Evolutionary conservation across 2,888 invertebrate genomes (phyloP), one percentile per base, ranked within the genome.

Genomic region (Ectemnius cavifrons): DNA sequence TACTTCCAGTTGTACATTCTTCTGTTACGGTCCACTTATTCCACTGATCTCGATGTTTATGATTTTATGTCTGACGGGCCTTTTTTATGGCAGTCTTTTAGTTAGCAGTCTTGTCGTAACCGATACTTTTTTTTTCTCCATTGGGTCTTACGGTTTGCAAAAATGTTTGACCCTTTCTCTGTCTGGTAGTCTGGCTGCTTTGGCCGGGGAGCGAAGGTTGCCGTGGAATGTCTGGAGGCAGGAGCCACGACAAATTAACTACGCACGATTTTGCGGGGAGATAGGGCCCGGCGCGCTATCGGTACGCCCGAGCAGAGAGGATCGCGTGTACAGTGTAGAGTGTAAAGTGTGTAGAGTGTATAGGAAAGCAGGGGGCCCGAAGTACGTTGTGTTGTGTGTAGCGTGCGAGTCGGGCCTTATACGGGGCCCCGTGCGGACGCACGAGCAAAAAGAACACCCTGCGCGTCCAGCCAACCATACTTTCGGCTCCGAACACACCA

Each of bases 391-490:
- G 67, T 65, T 71, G 8, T 37, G 37, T 37, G 78, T 75, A 82
- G 63, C 73, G 72, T 73, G 77, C 77, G 74, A 75, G 71, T 78
- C 83, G 79, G 73, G 63, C 85, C 85, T 86, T 85, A 85, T 86
- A 85, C 85, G 85, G 85, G 69, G 67, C 73, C 79, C 75, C 69
- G 64, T 52, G 63, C 62, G 52, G 69, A 63, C 61, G 27, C 28
- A 45, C 60, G 59, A 75, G 69, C 81, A 85, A 85, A 85, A 84
- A 83, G 75, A 75, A 80, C 73, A 71, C 66, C 69, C 67, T 69
- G 23, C 56, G 56, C 63, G 63, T 56, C 45, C 45, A 45, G 11
- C 49, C 45, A 45, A 13, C 49, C 20, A 65, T 46, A 67, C 47
- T 68, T 70, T 80, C 69, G 69, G 58, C 64, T 45, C 27, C 61